A percentile compares a stretch with the other conserved stretches of the same genome.
phyloP scores from a whole-genome alignment of 2,888 invertebrate species.

The Spilosoma lubricipeda region DNA sequence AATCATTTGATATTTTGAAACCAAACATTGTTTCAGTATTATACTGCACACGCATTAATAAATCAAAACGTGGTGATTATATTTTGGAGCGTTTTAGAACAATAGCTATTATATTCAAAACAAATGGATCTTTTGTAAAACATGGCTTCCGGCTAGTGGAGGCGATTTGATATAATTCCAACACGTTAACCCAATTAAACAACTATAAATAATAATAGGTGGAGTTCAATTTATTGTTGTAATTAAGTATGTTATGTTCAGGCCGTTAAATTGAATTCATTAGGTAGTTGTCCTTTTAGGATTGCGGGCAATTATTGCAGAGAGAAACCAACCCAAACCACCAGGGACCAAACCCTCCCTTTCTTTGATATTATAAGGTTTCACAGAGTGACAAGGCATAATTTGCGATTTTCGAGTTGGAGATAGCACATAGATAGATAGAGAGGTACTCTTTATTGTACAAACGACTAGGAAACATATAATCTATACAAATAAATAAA shows the following conservation, averaged over 20 bases:
- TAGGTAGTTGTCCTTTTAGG: not conserved
- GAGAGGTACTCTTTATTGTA: too few relatives aligned
- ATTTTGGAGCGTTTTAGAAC: slow-evolving; percentile 75
- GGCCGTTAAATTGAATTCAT: not conserved
- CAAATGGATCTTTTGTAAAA: slow-evolving; percentile 79
- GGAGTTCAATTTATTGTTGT: slow-evolving; percentile 44
- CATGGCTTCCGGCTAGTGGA: slow-evolving; percentile 78
- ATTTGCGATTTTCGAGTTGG: too few relatives aligned
- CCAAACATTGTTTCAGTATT: slow-evolving; percentile 31
- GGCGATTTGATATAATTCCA: slow-evolving; percentile 70
- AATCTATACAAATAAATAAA: too few relatives aligned
- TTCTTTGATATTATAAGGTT: too few relatives aligned
- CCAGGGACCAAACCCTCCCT: too few relatives aligned
- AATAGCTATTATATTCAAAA: slow-evolving; percentile 83
- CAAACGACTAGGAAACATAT: too few relatives aligned
- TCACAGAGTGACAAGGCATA: too few relatives aligned
- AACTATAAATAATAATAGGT: slow-evolving; percentile 55
- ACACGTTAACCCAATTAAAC: slow-evolving; percentile 60
- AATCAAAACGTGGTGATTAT: slow-evolving; percentile 80
- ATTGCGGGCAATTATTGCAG: not conserved
- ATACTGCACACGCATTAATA: slow-evolving; percentile 55
- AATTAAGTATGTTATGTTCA: slow-evolving; percentile 41
- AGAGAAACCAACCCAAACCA: too few relatives aligned
- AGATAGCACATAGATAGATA: too few relatives aligned
- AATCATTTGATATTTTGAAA: slow-evolving; percentile 27